Evolutionary conservation across 2,113 vertebrate genomes (phyloP).

Genomic region (Blennius ocellaris): DNA sequence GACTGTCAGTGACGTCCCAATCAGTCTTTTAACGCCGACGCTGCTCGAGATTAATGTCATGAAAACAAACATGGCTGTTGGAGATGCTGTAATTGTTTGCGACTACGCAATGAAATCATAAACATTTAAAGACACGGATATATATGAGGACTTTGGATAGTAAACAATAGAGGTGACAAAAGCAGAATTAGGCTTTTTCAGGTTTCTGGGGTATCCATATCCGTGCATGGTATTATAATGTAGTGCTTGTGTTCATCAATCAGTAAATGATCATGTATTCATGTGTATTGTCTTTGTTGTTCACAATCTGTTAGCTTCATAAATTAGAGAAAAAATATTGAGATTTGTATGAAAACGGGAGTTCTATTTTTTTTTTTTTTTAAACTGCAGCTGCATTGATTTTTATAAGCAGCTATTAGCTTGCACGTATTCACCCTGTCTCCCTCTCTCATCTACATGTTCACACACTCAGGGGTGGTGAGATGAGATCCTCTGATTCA

Average conservation of each 20-base stretch:
- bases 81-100: slow-evolving; percentile 33
- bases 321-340: slow-evolving; percentile 8
- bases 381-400: slow-evolving; percentile 22
- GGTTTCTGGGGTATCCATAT: too few relatives aligned
- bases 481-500: slow-evolving; percentile 81
- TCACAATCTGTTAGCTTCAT: neutral
- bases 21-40: slow-evolving; percentile 21
- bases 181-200: neutral
- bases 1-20: slow-evolving; percentile 33
- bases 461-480: slow-evolving; percentile 54
- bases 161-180: neutral
- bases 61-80: slow-evolving; percentile 25
- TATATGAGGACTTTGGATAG: neutral
- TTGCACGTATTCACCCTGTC: slow-evolving; percentile 41
- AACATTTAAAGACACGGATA: slow-evolving; percentile 25
- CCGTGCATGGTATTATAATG: too few relatives aligned
- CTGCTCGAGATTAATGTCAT: slow-evolving; percentile 24
- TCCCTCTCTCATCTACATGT: slow-evolving; percentile 69
- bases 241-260: too few relatives aligned
- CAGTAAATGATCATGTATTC: neutral
- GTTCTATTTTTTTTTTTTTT: neutral
- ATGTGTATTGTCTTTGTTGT: slow-evolving; percentile 3
- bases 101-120: slow-evolving; percentile 16
- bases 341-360: slow-evolving; percentile 8
- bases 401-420: slow-evolving; percentile 17